Evolutionary conservation across 1,140 invertebrate species (phyloP).

Genomic region (Orchesella cincta): DNA sequence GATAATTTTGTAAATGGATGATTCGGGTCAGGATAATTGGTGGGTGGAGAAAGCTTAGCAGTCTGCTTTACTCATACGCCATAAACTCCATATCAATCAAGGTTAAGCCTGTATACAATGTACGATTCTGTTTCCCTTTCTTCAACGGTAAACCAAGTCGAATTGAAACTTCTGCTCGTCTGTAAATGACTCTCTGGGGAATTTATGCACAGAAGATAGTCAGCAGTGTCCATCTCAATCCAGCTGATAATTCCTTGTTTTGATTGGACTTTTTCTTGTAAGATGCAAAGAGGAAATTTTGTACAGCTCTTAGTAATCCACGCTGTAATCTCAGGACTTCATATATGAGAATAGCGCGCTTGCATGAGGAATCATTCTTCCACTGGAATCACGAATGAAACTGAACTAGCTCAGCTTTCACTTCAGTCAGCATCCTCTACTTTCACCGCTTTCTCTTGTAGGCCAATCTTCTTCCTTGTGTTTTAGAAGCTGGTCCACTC

Average conservation of each 20-base stretch:
- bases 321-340: neutral
- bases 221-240: neutral
- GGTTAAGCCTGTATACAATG: neutral
- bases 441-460: neutral
- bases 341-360: neutral
- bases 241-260: neutral
- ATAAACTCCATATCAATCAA: neutral
- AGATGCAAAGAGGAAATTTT: neutral
- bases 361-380: neutral
- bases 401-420: neutral
- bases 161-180: neutral
- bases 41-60: too few relatives aligned
- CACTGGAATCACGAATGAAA: neutral
- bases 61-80: neutral
- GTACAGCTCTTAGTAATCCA: neutral
- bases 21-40: constrained; percentile 1
- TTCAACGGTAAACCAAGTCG: neutral
- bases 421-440: neutral
- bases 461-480: neutral
- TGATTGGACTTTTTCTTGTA: neutral
- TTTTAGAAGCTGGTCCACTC: neutral
- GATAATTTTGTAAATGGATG: neutral
- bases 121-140: neutral
- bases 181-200: neutral
- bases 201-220: neutral